phyloP scores from a whole-genome alignment of 2,113 vertebrate species.

The Oreochromis niloticus region DNA sequence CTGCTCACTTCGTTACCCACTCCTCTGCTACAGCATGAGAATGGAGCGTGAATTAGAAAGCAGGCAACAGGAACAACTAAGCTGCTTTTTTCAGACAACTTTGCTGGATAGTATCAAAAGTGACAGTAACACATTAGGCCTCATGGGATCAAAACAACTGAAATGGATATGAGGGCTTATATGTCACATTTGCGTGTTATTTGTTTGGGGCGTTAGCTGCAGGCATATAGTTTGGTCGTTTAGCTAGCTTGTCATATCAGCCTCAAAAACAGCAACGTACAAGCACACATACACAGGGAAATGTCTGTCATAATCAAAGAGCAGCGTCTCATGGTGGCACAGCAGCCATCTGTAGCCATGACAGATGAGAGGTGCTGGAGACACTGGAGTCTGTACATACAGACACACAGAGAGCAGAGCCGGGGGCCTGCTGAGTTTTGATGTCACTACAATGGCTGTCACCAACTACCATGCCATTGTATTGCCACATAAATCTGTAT shows the following conservation, averaged over 20 bases:
- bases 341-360: slow-evolving; percentile 35
- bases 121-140: slow-evolving; percentile 12
- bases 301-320: slow-evolving; percentile 45
- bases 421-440: slow-evolving; percentile 44
- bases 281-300: not conserved
- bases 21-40: not conserved
- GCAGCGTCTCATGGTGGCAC: slow-evolving; percentile 13
- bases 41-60: slow-evolving; percentile 17
- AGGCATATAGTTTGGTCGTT: slow-evolving; percentile 4
- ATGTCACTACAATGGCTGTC: slow-evolving; percentile 48
- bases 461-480: slow-evolving; percentile 34
- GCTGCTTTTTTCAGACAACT: not conserved
- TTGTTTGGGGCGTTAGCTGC: slow-evolving; percentile 1
- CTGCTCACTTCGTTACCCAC: slow-evolving; percentile 15
- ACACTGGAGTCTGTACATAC: slow-evolving; percentile 31
- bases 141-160: slow-evolving; percentile 14
- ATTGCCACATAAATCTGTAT: slow-evolving; percentile 43
- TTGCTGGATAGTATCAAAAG: not conserved
- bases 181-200: not conserved
- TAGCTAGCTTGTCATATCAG: slow-evolving; percentile 13
- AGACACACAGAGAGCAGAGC: slow-evolving; percentile 22
- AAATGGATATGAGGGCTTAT: not conserved
- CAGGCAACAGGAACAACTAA: not conserved
- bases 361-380: slow-evolving; percentile 50
- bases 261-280: not conserved